Conservation (phyloP, 1,140 invertebrate species). For the Pseudachorutes palmiensis region DNA sequence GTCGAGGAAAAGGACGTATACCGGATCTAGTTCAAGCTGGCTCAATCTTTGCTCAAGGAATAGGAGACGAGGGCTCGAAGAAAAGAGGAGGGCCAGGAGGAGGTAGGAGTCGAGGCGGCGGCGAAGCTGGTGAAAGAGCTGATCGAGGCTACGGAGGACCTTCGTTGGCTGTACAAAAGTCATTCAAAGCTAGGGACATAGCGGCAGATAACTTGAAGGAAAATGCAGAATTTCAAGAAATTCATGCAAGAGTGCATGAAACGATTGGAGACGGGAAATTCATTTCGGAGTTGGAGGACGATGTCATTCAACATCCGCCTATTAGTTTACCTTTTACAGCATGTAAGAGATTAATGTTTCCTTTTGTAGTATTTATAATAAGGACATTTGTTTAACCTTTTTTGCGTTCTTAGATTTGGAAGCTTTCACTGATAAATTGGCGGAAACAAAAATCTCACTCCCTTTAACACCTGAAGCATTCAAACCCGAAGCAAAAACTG, state of each 20-base stretch:
- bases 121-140: background rate
- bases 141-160: background rate
- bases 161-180: background rate
- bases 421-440: background rate
- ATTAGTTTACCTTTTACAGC: background rate
- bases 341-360: background rate
- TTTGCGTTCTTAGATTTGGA: background rate
- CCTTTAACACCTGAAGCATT: background rate
- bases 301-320: background rate
- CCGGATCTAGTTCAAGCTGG: constrained; percentile 13
- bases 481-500: no score
- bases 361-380: background rate
- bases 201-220: background rate
- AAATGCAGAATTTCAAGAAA: background rate
- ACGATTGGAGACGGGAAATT: constrained; percentile 2
- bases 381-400: no score
- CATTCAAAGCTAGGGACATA: background rate
- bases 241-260: background rate
- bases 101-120: background rate
- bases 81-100: background rate
- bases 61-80: background rate
- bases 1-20: background rate
- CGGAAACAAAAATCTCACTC: background rate
- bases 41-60: constrained; percentile 17
- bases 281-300: background rate